These are phyloP conservation scores for Gallinago solitaria DNA, from an alignment of 2,797 vertebrate genomes.

Conservation along the genomic window DNA sequence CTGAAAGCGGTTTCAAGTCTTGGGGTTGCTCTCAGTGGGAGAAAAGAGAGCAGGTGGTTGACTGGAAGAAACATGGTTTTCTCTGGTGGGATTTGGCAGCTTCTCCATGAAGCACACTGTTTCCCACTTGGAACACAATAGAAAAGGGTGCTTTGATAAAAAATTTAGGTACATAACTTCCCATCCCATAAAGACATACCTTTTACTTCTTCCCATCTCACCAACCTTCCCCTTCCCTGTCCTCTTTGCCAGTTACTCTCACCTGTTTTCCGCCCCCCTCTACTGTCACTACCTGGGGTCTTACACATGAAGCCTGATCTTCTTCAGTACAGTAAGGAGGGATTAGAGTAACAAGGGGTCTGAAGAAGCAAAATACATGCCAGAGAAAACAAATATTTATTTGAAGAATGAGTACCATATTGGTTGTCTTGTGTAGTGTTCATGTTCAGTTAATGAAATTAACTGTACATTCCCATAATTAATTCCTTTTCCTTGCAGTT, in stretches of 20 bases:
- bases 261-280: not conserved
- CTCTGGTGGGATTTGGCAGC: not conserved
- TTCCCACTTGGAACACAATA: not conserved
- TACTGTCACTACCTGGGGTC: not conserved
- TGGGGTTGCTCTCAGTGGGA: not conserved
- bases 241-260: not conserved
- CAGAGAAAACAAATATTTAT: not conserved
- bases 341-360: not conserved
- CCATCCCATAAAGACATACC: not conserved
- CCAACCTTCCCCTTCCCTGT: not conserved
- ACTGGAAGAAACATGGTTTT: not conserved
- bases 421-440: not conserved
- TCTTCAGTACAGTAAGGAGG: not conserved
- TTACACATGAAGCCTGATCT: not conserved
- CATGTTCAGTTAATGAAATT: constrained; percentile 7
- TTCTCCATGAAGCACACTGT: not conserved
- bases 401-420: not conserved
- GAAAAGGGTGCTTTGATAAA: not conserved
- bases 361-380: not conserved
- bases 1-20: not conserved
- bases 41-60: not conserved
- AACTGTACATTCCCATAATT: not conserved
- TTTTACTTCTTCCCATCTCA: not conserved
- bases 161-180: not conserved
- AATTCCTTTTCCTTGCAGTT: constrained; percentile 28